phyloP scores from a whole-genome alignment of 2,113 vertebrate genomes.

The Myanophis thanlyinensis region DNA sequence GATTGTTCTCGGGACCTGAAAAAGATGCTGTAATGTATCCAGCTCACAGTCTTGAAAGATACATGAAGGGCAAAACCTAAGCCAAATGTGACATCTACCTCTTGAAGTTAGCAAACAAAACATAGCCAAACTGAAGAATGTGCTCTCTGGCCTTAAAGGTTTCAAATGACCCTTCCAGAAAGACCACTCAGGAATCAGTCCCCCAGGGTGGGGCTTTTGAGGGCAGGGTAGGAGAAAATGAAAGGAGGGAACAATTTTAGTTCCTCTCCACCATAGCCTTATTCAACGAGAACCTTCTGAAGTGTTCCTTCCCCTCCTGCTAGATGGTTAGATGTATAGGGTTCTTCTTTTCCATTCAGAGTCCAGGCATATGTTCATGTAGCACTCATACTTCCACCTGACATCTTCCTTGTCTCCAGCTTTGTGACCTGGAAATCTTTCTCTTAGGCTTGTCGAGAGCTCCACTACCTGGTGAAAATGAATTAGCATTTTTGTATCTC shows the following conservation, averaged over 20 bases:
- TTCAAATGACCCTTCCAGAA: background rate
- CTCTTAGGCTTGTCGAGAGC: background rate
- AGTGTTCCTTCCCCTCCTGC: background rate
- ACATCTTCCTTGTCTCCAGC: background rate
- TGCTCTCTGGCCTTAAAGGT: background rate
- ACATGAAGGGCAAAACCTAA: slow-evolving; percentile 45
- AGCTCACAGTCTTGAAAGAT: slow-evolving; percentile 46
- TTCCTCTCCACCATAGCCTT: background rate
- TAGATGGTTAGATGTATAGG: background rate
- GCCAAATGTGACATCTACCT: slow-evolving; percentile 30
- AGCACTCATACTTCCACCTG: background rate
- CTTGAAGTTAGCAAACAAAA: background rate
- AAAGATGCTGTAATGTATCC: slow-evolving; percentile 43
- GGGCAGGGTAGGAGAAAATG: background rate
- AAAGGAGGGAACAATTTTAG: background rate
- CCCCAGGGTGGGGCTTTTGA: background rate
- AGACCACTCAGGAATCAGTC: background rate
- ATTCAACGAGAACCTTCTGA: background rate
- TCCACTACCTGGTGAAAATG: background rate
- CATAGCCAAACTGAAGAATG: background rate
- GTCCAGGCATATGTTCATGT: background rate
- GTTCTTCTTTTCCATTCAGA: background rate
- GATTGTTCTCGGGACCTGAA: slow-evolving; percentile 43
- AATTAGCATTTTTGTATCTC: background rate
- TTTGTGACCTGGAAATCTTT: background rate